A percentile compares a stretch with the other conserved stretches of the same genome.
Evolutionary conservation across 2,797 vertebrate species (phyloP).

Genomic region (Melopsittacus undulatus): DNA sequence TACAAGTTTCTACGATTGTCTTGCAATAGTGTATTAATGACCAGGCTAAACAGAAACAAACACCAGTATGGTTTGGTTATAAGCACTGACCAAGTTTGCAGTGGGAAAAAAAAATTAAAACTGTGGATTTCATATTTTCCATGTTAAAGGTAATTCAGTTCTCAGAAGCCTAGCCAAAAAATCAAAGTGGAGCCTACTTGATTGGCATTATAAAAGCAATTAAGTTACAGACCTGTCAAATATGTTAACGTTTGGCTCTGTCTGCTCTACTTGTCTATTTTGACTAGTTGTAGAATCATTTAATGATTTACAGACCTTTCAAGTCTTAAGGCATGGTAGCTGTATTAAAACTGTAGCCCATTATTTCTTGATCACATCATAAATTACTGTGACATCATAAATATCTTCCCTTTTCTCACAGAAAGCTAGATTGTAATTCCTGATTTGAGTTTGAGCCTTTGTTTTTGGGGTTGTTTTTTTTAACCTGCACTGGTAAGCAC

Average conservation of each 20-base stretch:
- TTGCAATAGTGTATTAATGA: neutral
- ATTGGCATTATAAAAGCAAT: constrained; percentile 83
- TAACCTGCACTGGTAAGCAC: neutral
- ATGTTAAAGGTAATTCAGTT: constrained; percentile 70
- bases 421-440: constrained; percentile 38
- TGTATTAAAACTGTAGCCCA: constrained; percentile 58
- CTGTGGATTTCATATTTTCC: constrained; percentile 68
- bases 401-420: constrained; percentile 53
- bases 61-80: neutral
- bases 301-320: constrained; percentile 77
- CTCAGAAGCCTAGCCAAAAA: constrained; percentile 77
- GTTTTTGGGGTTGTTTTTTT: neutral
- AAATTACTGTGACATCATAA: constrained; percentile 61
- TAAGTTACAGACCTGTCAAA: constrained; percentile 77
- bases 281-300: constrained; percentile 73
- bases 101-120: constrained; percentile 29
- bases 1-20: neutral
- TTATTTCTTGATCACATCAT: constrained; percentile 62
- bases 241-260: constrained; percentile 72
- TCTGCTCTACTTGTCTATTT: constrained; percentile 71
- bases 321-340: constrained; percentile 60
- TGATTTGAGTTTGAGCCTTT: neutral
- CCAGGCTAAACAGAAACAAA: constrained; percentile 20
- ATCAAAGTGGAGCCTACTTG: constrained; percentile 77
- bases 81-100: constrained; percentile 51